phyloP scores from a whole-genome alignment of 2,113 vertebrate genomes.

The Ciconia stormi region DNA sequence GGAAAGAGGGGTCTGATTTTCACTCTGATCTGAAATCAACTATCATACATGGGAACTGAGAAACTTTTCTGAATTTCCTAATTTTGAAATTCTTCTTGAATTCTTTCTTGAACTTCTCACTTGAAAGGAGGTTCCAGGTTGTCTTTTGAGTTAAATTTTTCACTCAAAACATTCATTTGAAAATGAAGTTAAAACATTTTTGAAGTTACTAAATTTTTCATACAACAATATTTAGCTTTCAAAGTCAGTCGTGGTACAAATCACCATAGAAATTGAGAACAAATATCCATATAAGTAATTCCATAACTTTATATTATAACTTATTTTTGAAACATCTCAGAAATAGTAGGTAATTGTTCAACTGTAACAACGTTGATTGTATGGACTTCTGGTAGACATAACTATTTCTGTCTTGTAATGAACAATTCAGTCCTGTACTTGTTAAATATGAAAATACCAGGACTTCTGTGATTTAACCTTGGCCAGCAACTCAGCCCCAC shows the following conservation, averaged over 20 bases:
- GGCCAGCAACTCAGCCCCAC: not conserved
- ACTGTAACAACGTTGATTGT: not conserved
- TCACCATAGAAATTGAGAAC: not conserved
- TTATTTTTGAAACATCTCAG: not conserved
- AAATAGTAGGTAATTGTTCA: not conserved
- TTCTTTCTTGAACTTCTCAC: not conserved
- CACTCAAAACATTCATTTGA: not conserved
- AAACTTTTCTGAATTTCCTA: not conserved
- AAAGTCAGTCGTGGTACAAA: not conserved
- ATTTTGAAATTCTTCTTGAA: not conserved
- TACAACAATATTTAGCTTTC: not conserved
- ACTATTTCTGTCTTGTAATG: not conserved
- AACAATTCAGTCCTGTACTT: not conserved
- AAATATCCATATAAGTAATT: not conserved
- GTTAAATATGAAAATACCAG: not conserved
- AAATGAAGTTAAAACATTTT: not conserved
- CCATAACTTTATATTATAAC: not conserved
- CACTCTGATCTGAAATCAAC: not conserved
- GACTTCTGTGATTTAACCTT: not conserved
- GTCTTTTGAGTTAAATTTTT: not conserved
- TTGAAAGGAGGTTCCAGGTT: not conserved
- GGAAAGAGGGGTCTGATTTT: not conserved
- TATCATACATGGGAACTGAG: not conserved
- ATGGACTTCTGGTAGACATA: not conserved
- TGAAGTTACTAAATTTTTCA: not conserved